phyloP scores from a whole-genome alignment of 2,797 vertebrate genomes.

The Lepilemur ruficaudatus region DNA sequence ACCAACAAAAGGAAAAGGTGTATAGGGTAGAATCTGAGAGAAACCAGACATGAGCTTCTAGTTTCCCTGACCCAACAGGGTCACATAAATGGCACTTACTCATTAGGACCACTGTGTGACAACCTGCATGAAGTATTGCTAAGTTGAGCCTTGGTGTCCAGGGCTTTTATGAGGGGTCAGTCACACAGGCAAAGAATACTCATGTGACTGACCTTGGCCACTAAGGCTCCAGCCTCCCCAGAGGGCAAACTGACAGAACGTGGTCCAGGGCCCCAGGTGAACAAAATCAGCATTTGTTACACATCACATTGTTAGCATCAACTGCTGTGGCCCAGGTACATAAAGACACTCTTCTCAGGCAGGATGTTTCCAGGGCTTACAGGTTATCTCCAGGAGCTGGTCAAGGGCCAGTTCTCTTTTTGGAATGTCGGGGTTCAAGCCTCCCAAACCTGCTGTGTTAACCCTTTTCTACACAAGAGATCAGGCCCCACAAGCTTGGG shows the following conservation, averaged over 20 bases:
- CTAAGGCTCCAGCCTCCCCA: not conserved
- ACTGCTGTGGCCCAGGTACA: not conserved
- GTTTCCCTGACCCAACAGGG: not conserved
- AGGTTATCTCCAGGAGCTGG: not conserved
- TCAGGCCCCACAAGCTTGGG: not conserved
- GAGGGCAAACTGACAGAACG: not conserved
- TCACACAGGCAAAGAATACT: not conserved
- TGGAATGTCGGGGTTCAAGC: not conserved
- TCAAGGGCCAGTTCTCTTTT: not conserved
- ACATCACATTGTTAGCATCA: not conserved
- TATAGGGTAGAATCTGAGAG: not conserved
- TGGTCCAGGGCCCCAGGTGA: not conserved
- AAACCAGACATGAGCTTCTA: not conserved
- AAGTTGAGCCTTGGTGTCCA: not conserved
- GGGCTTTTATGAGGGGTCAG: not conserved
- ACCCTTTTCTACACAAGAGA: not conserved
- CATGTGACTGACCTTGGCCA: not conserved
- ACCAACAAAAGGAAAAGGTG: not conserved
- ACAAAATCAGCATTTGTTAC: not conserved
- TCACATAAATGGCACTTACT: accelerated
- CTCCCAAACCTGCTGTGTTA: not conserved
- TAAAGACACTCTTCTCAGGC: not conserved
- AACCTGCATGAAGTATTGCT: not conserved
- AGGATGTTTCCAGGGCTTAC: not conserved
- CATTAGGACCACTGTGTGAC: not conserved